A percentile compares a stretch with the other conserved stretches of the same genome.
Conservation (phyloP, 2,888 invertebrate genomes). For the Trilocha varians region DNA sequence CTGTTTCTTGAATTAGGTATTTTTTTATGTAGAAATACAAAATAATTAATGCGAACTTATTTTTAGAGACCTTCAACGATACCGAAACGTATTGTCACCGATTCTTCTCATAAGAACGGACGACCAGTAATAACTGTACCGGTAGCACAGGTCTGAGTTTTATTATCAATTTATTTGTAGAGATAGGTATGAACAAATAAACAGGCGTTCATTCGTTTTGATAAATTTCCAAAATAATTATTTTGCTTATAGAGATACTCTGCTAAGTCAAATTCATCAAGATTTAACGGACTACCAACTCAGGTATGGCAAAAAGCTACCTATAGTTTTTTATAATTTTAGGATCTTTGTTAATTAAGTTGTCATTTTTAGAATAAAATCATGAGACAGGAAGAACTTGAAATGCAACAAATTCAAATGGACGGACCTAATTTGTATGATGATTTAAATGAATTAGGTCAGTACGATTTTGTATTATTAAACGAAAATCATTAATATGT, state of each 20-base stretch:
- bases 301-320: constrained; percentile 27
- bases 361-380: constrained; percentile 32
- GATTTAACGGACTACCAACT: constrained; percentile 23
- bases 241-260: constrained; percentile 16
- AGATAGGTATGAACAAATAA: too few relatives aligned
- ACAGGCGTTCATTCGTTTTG: neutral
- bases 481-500: too few relatives aligned
- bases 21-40: neutral
- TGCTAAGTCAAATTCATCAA: constrained; percentile 13
- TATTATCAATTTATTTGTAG: neutral
- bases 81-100: constrained; percentile 20
- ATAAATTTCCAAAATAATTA: neutral
- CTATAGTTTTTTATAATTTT: too few relatives aligned
- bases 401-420: constrained; percentile 21
- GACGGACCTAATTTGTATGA: constrained; percentile 12
- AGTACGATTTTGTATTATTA: too few relatives aligned
- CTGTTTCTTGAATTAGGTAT: too few relatives aligned
- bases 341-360: neutral
- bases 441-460: constrained; percentile 28
- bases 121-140: constrained; percentile 30
- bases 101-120: constrained; percentile 14
- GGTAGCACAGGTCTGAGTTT: constrained; percentile 20
- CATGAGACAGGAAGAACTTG: constrained; percentile 36
- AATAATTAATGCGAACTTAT: constrained; percentile 1
- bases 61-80: constrained; percentile 27